Evolutionary conservation across 53 echinoderm and acorn worm genomes (phyloP).

Genomic region (Glandiceps talaboti): DNA sequence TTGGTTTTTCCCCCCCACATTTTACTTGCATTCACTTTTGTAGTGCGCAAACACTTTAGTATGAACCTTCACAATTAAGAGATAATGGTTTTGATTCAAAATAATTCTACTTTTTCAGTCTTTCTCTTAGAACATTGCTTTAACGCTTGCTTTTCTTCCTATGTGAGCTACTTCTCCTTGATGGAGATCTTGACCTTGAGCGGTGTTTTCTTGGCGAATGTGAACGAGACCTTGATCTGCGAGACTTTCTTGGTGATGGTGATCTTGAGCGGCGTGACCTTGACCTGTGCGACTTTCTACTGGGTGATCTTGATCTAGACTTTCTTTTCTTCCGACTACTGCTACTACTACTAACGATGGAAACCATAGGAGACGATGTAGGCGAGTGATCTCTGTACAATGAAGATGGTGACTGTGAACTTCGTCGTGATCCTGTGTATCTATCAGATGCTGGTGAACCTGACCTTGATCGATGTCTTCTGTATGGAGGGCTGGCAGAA

Average conservation of each 20-base stretch:
- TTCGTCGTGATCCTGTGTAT: slow-evolving; percentile 33
- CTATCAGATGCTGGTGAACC: slow-evolving; percentile 45
- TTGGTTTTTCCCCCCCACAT: too few relatives aligned
- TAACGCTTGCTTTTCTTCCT: neutral
- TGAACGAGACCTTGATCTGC: slow-evolving; percentile 70
- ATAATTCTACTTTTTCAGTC: too few relatives aligned
- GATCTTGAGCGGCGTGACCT: slow-evolving; percentile 19
- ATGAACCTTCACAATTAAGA: too few relatives aligned
- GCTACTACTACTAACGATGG: neutral
- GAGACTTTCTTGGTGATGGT: slow-evolving; percentile 51
- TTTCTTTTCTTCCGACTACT: neutral
- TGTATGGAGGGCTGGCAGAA: slow-evolving; percentile 34
- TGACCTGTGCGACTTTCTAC: slow-evolving; percentile 40
- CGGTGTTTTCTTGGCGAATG: slow-evolving; percentile 34
- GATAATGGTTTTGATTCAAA: too few relatives aligned
- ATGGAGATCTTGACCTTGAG: slow-evolving; percentile 58
- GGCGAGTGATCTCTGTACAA: slow-evolving; percentile 67
- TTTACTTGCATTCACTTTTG: too few relatives aligned
- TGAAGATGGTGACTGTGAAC: slow-evolving; percentile 62
- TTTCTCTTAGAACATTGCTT: too few relatives aligned
- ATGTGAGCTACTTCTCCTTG: slow-evolving; percentile 26
- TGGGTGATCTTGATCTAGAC: slow-evolving; percentile 40
- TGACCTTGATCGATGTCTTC: slow-evolving; percentile 41
- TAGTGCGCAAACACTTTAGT: too few relatives aligned
- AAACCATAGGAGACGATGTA: slow-evolving; percentile 47